Percentiles rank a stretch among this genome's conserved stretches.
phyloP scores from a whole-genome alignment of 2,888 invertebrate genomes.

The Pterostichus niger region DNA sequence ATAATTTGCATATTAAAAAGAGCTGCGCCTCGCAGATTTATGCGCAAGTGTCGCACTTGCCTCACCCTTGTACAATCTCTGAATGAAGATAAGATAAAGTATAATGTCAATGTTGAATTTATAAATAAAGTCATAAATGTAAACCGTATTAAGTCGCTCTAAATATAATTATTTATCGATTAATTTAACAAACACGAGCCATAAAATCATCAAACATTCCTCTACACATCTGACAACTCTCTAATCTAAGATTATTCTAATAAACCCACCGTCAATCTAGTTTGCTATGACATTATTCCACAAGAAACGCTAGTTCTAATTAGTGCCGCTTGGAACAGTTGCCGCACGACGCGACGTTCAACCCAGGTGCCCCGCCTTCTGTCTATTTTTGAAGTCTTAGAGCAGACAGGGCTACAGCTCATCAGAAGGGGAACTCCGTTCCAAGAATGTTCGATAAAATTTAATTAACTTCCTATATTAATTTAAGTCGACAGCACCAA shows the following conservation, averaged over 20 bases:
- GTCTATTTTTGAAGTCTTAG: slow-evolving; percentile 52
- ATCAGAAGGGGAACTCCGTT: slow-evolving; percentile 23
- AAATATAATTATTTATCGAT: too few relatives aligned
- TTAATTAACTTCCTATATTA: slow-evolving; percentile 58
- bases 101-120: too few relatives aligned
- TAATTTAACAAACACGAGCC: too few relatives aligned
- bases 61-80: too few relatives aligned
- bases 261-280: slow-evolving; percentile 29
- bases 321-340: slow-evolving; percentile 47
- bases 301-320: slow-evolving; percentile 45
- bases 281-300: slow-evolving; percentile 34
- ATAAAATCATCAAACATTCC: too few relatives aligned
- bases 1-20: too few relatives aligned
- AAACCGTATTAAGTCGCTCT: too few relatives aligned
- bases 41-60: too few relatives aligned
- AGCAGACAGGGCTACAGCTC: not conserved
- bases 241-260: slow-evolving; percentile 23
- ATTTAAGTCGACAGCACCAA: slow-evolving; percentile 43
- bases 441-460: slow-evolving; percentile 57
- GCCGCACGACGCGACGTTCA: not conserved
- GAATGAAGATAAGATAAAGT: too few relatives aligned
- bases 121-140: too few relatives aligned
- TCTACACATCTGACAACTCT: not conserved
- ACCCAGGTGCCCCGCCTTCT: slow-evolving; percentile 32
- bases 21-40: too few relatives aligned